Conservation (phyloP, 1,140 invertebrate genomes). For the Homarus americanus region DNA sequence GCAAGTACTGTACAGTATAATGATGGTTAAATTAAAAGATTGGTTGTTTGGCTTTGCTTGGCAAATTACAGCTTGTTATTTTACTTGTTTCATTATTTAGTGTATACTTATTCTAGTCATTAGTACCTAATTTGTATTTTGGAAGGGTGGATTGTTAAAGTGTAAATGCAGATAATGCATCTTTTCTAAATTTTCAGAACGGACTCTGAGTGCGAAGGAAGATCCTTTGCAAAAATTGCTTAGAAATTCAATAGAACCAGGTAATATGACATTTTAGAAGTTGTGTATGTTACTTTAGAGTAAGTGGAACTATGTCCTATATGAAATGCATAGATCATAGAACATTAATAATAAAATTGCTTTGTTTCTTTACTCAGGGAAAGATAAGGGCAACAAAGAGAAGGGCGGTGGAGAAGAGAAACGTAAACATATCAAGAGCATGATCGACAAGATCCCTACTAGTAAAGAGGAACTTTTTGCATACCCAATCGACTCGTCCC, state of each 20-base stretch:
- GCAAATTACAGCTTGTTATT: too few species aligned
- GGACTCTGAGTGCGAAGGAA: constrained; percentile 54
- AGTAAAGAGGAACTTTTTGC: constrained; percentile 97
- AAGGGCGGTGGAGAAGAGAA: constrained; percentile 90
- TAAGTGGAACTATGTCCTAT: too few species aligned
- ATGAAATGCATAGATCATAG: too few species aligned
- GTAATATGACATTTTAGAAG: constrained; percentile 36
- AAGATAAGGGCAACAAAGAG: constrained; percentile 84
- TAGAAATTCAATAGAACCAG: constrained; percentile 60
- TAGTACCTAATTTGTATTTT: too few species aligned
- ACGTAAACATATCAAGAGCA: constrained; percentile 94
- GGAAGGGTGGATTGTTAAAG: too few species aligned
- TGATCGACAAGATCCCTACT: constrained; percentile 99
- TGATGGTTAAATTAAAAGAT: too few species aligned
- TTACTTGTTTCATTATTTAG: too few species aligned
- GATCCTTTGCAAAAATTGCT: constrained; percentile 51
- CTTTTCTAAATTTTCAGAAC: constrained; percentile 54
- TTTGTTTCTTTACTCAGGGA: constrained; percentile 77
- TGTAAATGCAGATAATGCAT: too few species aligned
- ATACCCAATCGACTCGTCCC: constrained; percentile 94
- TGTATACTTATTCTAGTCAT: too few species aligned
- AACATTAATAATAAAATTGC: background rate
- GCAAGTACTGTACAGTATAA: too few species aligned
- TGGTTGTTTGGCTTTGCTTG: too few species aligned
- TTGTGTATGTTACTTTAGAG: too few species aligned